These are phyloP conservation scores for Otus sunia DNA, from an alignment of 2,113 vertebrate species.

Conservation along the genomic window DNA sequence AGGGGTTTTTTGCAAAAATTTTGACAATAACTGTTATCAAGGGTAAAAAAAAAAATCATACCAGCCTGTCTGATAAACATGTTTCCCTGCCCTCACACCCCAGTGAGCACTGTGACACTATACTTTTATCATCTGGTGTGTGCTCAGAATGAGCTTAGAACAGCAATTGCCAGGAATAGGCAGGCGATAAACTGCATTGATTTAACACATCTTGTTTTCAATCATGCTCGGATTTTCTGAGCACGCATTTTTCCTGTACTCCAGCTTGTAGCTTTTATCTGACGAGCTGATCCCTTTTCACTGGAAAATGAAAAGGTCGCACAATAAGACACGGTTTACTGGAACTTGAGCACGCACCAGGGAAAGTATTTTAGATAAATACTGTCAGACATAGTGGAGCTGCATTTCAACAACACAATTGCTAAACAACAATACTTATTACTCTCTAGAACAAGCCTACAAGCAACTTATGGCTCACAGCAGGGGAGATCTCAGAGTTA, in stretches of 20 bases:
- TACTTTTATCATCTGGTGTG: constrained; percentile 83
- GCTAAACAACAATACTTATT: constrained; percentile 86
- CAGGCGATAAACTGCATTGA: constrained; percentile 88
- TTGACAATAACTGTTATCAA: constrained; percentile 76
- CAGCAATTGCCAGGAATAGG: constrained; percentile 85
- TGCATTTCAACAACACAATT: constrained; percentile 85
- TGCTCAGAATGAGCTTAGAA: constrained; percentile 85
- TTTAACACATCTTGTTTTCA: constrained; percentile 90
- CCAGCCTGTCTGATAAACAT: constrained; percentile 79
- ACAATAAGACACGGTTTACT: constrained; percentile 89
- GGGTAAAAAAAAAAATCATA: constrained; percentile 49
- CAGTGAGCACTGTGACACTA: constrained; percentile 78
- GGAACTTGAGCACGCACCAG: constrained; percentile 83
- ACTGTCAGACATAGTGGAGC: constrained; percentile 85
- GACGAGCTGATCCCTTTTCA: constrained; percentile 86
- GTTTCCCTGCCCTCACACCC: constrained; percentile 78
- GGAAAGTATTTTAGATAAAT: constrained; percentile 89
- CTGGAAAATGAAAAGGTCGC: constrained; percentile 88
- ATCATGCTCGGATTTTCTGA: constrained; percentile 88
- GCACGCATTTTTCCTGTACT: constrained; percentile 86
- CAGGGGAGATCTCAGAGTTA: constrained; percentile 62
- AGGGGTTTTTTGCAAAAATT: constrained; percentile 37
- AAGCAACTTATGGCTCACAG: constrained; percentile 74
- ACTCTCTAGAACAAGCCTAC: constrained; percentile 77
- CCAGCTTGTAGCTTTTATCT: constrained; percentile 85